A percentile compares a stretch with the other conserved stretches of the same genome.
Evolutionary conservation across 2,888 invertebrate genomes (phyloP).

Genomic region (Epiblema foenella): DNA sequence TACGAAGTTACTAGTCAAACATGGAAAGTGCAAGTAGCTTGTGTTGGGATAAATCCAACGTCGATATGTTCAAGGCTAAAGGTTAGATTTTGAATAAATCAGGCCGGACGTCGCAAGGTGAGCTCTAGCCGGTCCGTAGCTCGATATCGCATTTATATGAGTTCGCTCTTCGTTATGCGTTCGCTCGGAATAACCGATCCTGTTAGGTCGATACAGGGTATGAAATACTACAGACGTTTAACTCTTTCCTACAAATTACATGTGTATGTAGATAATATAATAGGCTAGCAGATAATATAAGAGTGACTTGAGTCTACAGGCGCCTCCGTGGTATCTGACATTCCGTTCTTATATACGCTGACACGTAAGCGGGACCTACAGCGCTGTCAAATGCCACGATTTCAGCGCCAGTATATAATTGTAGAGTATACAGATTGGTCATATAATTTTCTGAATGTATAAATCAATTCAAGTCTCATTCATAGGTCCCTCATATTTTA

Average conservation of each 20-base stretch:
- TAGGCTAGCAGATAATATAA: too few relatives aligned
- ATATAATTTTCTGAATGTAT: too few relatives aligned
- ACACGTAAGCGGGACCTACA: too few relatives aligned
- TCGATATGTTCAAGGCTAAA: conserved; percentile 53
- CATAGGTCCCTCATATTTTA: too few relatives aligned
- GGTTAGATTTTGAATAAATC: conserved; percentile 70
- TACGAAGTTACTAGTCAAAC: too few relatives aligned
- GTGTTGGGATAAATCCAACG: conserved; percentile 56
- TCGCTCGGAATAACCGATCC: conserved; percentile 53
- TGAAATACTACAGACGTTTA: not conserved
- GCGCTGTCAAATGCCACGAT: too few relatives aligned
- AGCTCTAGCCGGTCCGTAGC: conserved; percentile 51
- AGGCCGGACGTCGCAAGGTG: conserved; percentile 63
- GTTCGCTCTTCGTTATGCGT: conserved; percentile 67
- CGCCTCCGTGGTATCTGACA: too few relatives aligned
- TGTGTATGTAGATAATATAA: not conserved
- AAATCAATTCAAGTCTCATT: too few relatives aligned
- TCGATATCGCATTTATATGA: conserved; percentile 71
- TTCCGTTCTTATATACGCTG: too few relatives aligned
- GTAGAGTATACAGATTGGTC: too few relatives aligned
- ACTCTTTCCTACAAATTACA: not conserved
- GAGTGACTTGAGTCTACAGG: too few relatives aligned
- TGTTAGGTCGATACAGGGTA: conserved; percentile 46
- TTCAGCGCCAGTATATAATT: too few relatives aligned
- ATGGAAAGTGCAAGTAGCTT: conserved; percentile 58